These are phyloP conservation scores for Callionymus lyra DNA, from an alignment of 2,113 vertebrate genomes.

Conservation along the genomic window DNA sequence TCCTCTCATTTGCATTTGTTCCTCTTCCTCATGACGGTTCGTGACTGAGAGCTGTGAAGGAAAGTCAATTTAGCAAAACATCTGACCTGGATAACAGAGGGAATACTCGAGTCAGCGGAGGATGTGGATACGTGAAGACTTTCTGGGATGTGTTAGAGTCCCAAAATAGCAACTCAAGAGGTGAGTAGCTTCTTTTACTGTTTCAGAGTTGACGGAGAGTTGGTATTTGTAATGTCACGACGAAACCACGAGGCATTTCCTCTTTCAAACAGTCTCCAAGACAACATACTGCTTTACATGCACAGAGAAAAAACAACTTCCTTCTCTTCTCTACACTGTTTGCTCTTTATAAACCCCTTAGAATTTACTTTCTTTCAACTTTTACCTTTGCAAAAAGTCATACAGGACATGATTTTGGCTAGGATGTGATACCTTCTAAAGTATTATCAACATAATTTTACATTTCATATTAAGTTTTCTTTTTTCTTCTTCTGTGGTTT, in stretches of 20 bases:
- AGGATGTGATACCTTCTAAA: too few relatives aligned
- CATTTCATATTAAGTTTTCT: too few relatives aligned
- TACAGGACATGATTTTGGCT: too few relatives aligned
- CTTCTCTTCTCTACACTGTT: too few relatives aligned
- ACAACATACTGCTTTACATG: too few relatives aligned
- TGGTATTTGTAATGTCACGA: neutral
- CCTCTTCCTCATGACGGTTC: slow-evolving; percentile 45
- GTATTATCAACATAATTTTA: too few relatives aligned
- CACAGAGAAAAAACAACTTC: too few relatives aligned
- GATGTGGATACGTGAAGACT: slow-evolving; percentile 14
- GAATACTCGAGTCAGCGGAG: slow-evolving; percentile 8
- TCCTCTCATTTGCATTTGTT: slow-evolving; percentile 56
- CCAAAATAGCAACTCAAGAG: slow-evolving; percentile 6
- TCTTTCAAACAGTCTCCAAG: slow-evolving; percentile 11
- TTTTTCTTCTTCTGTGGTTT: too few relatives aligned
- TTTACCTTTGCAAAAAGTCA: too few relatives aligned
- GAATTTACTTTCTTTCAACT: too few relatives aligned
- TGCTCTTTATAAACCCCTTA: too few relatives aligned
- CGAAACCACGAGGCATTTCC: slow-evolving; percentile 7
- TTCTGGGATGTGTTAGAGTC: slow-evolving; percentile 2
- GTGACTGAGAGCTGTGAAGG: slow-evolving; percentile 27
- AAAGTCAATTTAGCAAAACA: slow-evolving; percentile 7
- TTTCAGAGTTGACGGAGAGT: neutral
- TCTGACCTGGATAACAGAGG: slow-evolving; percentile 1
- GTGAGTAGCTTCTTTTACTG: slow-evolving; percentile 22